Base-by-base conservation (phyloP, 2,113 vertebrate genomes). In the Meriones unguiculatus region DNA sequence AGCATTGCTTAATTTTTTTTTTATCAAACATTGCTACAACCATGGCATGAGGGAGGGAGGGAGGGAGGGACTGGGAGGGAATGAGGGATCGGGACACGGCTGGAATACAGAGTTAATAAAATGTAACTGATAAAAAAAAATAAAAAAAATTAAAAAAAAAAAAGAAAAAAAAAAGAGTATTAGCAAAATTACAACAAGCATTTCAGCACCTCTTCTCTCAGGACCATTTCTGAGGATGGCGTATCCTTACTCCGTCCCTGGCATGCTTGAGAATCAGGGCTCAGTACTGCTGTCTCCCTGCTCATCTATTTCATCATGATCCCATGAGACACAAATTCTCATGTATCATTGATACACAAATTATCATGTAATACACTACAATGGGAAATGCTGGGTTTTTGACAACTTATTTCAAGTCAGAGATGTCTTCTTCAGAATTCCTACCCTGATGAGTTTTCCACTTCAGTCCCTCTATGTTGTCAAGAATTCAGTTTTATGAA, bases 321-420 rank as follows among this genome's bases (percentile, higher is more conserved):
- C 41, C 30, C 86, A 38, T 0, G 18, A 14, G 30, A 72, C 22
- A 30, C 52, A 87, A 50, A 73, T 25, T 85, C 32, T 70, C 80
- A 64, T 46, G 18, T 9, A 32, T 41, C 54, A 57, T 57, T 57
- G 15, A 57, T 11, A 57, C 54, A 57, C 11, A 41, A 41, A 41
- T 24, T 87, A 25, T 70, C 80, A 64, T 46, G 18, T 9, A 32
- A 76, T 65, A 62, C 28, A 28, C 1, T 1, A 1, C 88, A 57
- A 35, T 17, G 73, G 46, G 28, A 93, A 94, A 89, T 84, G 50
- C 6, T 94, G 30, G 77, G 4, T 15, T 81, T 93, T 64, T 88
- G 89, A 93, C 62, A 95, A 62, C 8, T 73, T 8, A 50, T 97
- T 96, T 95, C 77, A 22, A 59, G 81, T 59, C 85, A 91, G 78